These are phyloP conservation scores for Cathartes aura DNA, from an alignment of 2,113 vertebrate species.

Conservation along the genomic window DNA sequence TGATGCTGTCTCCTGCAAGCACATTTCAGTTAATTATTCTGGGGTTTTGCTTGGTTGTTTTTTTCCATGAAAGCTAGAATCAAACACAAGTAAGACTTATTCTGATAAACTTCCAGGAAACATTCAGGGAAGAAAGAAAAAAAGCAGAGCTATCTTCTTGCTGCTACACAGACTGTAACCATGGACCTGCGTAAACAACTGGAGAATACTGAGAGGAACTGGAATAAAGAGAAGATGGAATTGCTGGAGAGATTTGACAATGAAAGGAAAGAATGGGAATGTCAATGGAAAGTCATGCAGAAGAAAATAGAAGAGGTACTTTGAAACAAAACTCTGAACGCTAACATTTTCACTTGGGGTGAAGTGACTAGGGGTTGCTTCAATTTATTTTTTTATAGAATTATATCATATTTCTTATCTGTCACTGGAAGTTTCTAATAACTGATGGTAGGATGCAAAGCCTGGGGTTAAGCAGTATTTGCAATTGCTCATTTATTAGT, in stretches of 20 bases:
- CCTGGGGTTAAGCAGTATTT: background rate
- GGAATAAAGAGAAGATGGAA: slow-evolving; percentile 91
- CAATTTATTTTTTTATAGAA: background rate
- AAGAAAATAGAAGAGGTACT: slow-evolving; percentile 94
- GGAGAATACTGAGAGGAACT: slow-evolving; percentile 85
- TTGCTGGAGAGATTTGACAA: slow-evolving; percentile 91
- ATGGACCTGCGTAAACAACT: slow-evolving; percentile 89
- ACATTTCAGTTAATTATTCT: background rate
- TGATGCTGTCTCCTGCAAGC: background rate
- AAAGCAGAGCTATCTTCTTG: slow-evolving; percentile 77
- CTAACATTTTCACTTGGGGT: background rate
- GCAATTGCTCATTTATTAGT: background rate
- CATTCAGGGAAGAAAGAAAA: slow-evolving; percentile 74
- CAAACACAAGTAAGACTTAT: slow-evolving; percentile 64
- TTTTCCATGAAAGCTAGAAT: slow-evolving; percentile 70
- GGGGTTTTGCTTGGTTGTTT: background rate
- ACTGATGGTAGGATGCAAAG: background rate
- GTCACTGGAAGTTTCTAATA: background rate
- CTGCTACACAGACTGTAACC: slow-evolving; percentile 73
- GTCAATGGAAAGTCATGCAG: slow-evolving; percentile 95
- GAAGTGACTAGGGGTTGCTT: background rate
- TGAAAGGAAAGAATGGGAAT: slow-evolving; percentile 96
- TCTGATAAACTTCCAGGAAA: slow-evolving; percentile 73
- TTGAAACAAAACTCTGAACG: background rate
- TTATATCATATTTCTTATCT: background rate